Evolutionary conservation across 2,888 invertebrate species (phyloP), one percentile per base, ranked within the genome.

Genomic region (Pterobdella sp.): DNA sequence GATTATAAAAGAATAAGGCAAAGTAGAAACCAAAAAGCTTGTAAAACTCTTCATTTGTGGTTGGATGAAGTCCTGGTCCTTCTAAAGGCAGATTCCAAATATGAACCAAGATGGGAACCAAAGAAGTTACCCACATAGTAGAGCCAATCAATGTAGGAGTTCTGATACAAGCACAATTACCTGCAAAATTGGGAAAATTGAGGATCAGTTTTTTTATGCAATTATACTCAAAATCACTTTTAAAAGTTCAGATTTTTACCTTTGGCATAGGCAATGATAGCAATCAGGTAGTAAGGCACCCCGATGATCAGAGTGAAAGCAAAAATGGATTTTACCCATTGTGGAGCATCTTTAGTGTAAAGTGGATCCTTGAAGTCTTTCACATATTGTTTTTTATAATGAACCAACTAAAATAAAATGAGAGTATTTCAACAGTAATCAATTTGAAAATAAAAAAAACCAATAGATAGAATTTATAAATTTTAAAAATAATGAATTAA

Each of bases 11-110:
- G n/a, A 26, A 22, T n/a, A 56, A 7, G 4, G 3, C n/a, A n/a
- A 26, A 4, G 60, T 56, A 56, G 4, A 4, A 56, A 22, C 4
- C 18, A 22, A 56, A 7, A 56, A 56, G 60, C 26, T 56, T 56
- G 60, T 56, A 56, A n/a, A 56, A n/a, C 60, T 56, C 60, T 56
- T 56, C 60, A 18, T 22, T 56, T 22, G 60, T 56, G 18, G 18
- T n/a, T 56, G 60, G 60, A 26, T 56, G 60, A 7, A 56, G n/a
- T 56, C 60, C 60, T 14, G 60, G 60, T 4, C 60, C n/a, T 3
- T 56, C 60, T 3, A 56, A 56, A 26, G 60, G 60, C 3, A 56
- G 4, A 26, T 7, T 18, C 7, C 7, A 56, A 3, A 56, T 4
- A n/a, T 56, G n/a, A 26, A 26, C n/a, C n/a, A 56, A 22, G 4